A percentile compares a stretch with the other conserved stretches of the same genome.
Evolutionary conservation across 2,888 invertebrate genomes (phyloP).

Genomic region (Mythimna lalbum): DNA sequence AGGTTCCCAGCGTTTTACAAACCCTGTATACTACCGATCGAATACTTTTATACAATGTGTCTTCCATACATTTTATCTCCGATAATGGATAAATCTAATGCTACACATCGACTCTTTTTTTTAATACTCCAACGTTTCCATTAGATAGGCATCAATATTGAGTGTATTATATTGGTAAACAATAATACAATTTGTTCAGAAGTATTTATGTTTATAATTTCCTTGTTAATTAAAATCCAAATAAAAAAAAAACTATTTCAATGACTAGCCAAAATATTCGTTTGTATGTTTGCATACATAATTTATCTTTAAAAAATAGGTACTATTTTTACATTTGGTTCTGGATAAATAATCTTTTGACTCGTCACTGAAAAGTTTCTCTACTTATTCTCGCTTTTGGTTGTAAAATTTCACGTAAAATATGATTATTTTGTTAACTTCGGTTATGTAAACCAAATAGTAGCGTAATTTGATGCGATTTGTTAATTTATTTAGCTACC

Average conservation of each 20-base stretch:
- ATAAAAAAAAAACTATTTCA: slow-evolving; percentile 1
- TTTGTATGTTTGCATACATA: background rate
- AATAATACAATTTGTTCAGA: slow-evolving; percentile 18
- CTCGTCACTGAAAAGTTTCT: slow-evolving; percentile 19
- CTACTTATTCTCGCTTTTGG: slow-evolving; percentile 17
- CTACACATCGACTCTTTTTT: slow-evolving; percentile 3
- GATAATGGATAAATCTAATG: background rate
- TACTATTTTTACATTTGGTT: slow-evolving; percentile 3
- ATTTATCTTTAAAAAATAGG: background rate
- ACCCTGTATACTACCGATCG: background rate
- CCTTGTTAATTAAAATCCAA: background rate
- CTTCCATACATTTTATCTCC: background rate
- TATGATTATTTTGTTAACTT: slow-evolving; percentile 28
- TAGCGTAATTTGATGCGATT: slow-evolving; percentile 72
- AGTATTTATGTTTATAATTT: slow-evolving; percentile 5
- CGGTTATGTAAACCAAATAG: slow-evolving; percentile 73
- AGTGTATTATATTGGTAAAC: slow-evolving; percentile 12
- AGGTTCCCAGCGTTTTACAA: too few species aligned
- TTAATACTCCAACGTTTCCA: slow-evolving; percentile 17
- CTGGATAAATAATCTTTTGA: background rate
- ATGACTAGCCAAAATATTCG: background rate
- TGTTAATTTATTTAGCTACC: slow-evolving; percentile 72
- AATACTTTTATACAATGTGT: background rate
- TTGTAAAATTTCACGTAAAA: slow-evolving; percentile 26
- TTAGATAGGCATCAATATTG: slow-evolving; percentile 5